Conservation (phyloP, 2,888 invertebrate species). For the Drosophila conformis region DNA sequence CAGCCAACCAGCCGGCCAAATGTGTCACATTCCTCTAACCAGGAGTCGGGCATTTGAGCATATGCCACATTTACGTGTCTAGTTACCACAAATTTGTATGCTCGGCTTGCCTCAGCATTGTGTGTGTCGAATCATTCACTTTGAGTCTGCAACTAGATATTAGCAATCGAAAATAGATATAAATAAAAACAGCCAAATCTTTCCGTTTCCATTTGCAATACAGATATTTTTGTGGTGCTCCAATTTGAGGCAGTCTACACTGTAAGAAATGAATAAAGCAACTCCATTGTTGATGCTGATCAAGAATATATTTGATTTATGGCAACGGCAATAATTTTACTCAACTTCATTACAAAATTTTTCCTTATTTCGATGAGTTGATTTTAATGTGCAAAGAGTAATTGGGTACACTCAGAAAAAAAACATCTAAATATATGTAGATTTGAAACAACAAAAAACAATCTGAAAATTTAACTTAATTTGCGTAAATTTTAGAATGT, state of each 20-base stretch:
- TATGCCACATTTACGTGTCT: neutral
- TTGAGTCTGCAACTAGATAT: neutral
- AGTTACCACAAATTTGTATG: neutral
- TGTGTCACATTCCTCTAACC: conserved; percentile 43
- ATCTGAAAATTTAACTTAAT: neutral
- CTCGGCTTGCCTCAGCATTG: neutral
- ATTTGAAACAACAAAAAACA: neutral
- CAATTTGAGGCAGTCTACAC: neutral
- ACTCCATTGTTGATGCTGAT: neutral
- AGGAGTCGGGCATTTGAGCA: conserved; percentile 19
- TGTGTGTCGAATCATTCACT: neutral
- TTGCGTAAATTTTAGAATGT: neutral
- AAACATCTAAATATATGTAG: rapidly evolving
- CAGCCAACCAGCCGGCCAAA: conserved; percentile 12
- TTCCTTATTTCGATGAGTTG: neutral
- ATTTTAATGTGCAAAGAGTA: neutral
- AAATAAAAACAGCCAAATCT: neutral
- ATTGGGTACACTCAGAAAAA: neutral
- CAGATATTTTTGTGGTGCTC: neutral
- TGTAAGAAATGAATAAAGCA: no score
- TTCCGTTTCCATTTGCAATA: rapidly evolving
- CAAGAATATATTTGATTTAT: no score
- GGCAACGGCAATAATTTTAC: no score
- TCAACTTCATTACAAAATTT: no score
- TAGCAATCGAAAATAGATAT: neutral